Percentiles rank a stretch among this genome's conserved stretches.
These are phyloP conservation scores for Chrysomallon squamiferum DNA, from an alignment of 1,140 invertebrate species.

Conservation along the genomic window DNA sequence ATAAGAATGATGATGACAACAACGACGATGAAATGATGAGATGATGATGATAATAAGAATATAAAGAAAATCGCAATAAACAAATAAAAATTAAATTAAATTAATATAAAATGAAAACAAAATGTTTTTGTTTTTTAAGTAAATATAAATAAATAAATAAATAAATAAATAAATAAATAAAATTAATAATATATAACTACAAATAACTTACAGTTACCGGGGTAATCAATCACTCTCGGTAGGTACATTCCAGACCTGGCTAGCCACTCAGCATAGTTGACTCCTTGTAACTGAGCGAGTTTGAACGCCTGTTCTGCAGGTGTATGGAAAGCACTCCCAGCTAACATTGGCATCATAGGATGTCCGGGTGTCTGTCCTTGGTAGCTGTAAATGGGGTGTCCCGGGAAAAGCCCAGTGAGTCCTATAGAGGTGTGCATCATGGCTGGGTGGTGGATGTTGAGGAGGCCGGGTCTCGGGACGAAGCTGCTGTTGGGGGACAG, in stretches of 20 bases:
- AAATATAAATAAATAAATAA: too few relatives aligned
- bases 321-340: slow-evolving; percentile 51
- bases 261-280: slow-evolving; percentile 52
- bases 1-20: too few relatives aligned
- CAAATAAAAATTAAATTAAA: too few relatives aligned
- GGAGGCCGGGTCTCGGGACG: slow-evolving; percentile 51
- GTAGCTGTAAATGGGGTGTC: slow-evolving; percentile 32
- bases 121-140: too few relatives aligned
- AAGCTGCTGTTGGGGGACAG: slow-evolving; percentile 35
- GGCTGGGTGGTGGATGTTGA: slow-evolving; percentile 41
- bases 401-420: slow-evolving; percentile 31
- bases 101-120: too few relatives aligned
- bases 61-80: too few relatives aligned
- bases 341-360: slow-evolving; percentile 33
- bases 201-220: slow-evolving; percentile 33
- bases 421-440: slow-evolving; percentile 32
- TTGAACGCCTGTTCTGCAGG: slow-evolving; percentile 55
- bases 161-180: too few relatives aligned
- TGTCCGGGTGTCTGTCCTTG: slow-evolving; percentile 26
- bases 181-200: too few relatives aligned
- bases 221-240: slow-evolving; percentile 55
- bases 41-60: too few relatives aligned
- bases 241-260: slow-evolving; percentile 56
- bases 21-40: too few relatives aligned
- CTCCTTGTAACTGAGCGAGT: slow-evolving; percentile 46